These are phyloP conservation scores for Pachycephus smyrnensis DNA, from an alignment of 2,888 invertebrate genomes.

Conservation along the genomic window DNA sequence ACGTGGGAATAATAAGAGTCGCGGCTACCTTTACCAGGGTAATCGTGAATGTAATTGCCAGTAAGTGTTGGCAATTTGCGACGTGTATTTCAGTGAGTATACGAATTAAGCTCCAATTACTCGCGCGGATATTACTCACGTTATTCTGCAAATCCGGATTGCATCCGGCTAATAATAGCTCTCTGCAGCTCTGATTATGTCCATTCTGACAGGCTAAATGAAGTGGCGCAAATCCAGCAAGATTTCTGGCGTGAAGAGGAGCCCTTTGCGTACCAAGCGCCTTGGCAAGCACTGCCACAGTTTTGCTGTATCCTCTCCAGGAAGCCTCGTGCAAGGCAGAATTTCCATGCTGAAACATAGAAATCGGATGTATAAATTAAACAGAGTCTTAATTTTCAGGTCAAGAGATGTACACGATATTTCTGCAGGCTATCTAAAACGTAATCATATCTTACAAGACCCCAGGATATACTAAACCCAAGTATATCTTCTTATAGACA, in stretches of 20 bases:
- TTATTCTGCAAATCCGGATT: constrained; percentile 92
- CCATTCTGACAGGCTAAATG: constrained; percentile 97
- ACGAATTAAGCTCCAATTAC: not conserved
- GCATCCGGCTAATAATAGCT: constrained; percentile 87
- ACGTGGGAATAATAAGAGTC: not conserved
- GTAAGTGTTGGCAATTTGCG: not conserved
- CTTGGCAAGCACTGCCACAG: constrained; percentile 80
- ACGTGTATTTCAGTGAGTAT: not conserved
- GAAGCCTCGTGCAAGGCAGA: constrained; percentile 94
- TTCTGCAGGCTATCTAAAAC: not conserved
- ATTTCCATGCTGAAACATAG: constrained; percentile 84
- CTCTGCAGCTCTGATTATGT: constrained; percentile 93
- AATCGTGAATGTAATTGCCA: not conserved
- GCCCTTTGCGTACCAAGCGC: constrained; percentile 75
- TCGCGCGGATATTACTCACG: constrained; percentile 68
- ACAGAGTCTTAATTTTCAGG: not conserved
- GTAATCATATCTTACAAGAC: not conserved
- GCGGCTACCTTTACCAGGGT: not conserved
- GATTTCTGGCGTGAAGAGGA: constrained; percentile 76
- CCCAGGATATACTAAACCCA: not conserved
- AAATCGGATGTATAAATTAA: not conserved
- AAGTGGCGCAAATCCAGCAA: constrained; percentile 92
- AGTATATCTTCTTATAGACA: not conserved
- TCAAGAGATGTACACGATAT: not conserved
- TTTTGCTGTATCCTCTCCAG: constrained; percentile 93